Evolutionary conservation across 2,888 invertebrate genomes (phyloP), one percentile per base, ranked within the genome.

Genomic region (Lochmaea capreae): DNA sequence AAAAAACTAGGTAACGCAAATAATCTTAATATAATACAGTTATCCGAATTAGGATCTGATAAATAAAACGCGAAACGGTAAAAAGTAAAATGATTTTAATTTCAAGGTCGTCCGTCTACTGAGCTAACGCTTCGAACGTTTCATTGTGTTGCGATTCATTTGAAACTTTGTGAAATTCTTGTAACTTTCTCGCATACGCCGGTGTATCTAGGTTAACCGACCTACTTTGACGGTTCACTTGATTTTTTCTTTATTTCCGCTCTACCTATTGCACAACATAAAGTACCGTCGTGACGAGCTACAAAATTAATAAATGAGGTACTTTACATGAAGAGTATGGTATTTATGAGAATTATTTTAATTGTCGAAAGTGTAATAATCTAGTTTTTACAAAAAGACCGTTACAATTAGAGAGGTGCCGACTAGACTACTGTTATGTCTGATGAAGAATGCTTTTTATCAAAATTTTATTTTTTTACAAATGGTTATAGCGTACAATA

Each of bases 151-250:
- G 59, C 65, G 33, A n/a, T 69, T 69, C 69, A 42, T 72, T 75
- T 70, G 52, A 72, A 75, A 72, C 70, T 70, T 70, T 75, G 72
- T 72, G 72, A 75, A 75, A 75, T 75, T 75, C 75, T 69, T 75
- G 14, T 65, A 68, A 75, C 75, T 75, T 75, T 75, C 75, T 75
- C 75, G 71, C 57, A 71, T 59, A 58, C 58, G 58, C 63, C 26
- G 11, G 52, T 49, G 63, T 72, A 75, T 72, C 70, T 75, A 72
- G 75, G 75, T 75, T 75, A 75, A 70, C 46, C 59, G 75, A 67
- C 75, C 75, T 75, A 75, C 75, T 72, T 75, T 70, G 61, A 65
- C 49, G 65, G 63, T 70, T 72, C 59, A 66, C 65, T 67, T 72
- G 57, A 70, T 72, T 58, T 70, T 75, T 75, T 72, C 70, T 67